Base-by-base conservation (phyloP, 2,888 invertebrate genomes). In the Timema cristinae region DNA sequence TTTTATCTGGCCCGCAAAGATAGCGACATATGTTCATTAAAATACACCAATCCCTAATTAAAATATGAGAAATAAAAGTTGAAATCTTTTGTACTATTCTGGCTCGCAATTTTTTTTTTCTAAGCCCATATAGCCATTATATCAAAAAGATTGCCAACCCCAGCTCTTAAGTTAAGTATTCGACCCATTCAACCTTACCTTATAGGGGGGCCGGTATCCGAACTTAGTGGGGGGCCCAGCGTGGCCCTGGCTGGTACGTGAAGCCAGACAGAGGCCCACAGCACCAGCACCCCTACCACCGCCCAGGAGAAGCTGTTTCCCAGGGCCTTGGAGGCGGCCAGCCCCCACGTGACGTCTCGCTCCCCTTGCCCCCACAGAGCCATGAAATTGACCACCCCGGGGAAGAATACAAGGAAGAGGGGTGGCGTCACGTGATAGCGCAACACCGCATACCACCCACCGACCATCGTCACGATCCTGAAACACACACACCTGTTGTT, bases 161-260 rank as follows among this genome's bases (percentile, higher is more conserved):
- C n/a, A 2, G 54, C 54, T 54, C 54, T 52, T 54, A n/a, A 54
- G 11, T n/a, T 54, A 13, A n/a, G 11, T 54, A n/a, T 32, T 32
- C 32, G 4, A 32, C 32, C 32, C 32, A 32, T 32, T 32, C 10
- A 13, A 48, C n/a, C 50, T 61, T 73, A 77, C 78, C 76, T 78
- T 75, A 70, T 81, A 81, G 7, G 74, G 76, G 0, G 86, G 86
- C 9, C 79, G 77, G 75, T 83, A 81, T 15, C 85, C 86, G 72
- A 82, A 84, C 8, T 80, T 79, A 0, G 86, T 85, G 6, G 81
- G 77, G 86, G 86, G 5, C 86, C 86, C 51, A 78, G 72, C 59
- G 81, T 82, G 11, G 77, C 79, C 61, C 81, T 80, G 73, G 78
- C 77, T 6, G 81, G 80, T 0, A 84, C 73, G 72, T 79, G 79